Conservation (phyloP, 2,113 vertebrate genomes). For the Petrocephalus microphthalmus region DNA sequence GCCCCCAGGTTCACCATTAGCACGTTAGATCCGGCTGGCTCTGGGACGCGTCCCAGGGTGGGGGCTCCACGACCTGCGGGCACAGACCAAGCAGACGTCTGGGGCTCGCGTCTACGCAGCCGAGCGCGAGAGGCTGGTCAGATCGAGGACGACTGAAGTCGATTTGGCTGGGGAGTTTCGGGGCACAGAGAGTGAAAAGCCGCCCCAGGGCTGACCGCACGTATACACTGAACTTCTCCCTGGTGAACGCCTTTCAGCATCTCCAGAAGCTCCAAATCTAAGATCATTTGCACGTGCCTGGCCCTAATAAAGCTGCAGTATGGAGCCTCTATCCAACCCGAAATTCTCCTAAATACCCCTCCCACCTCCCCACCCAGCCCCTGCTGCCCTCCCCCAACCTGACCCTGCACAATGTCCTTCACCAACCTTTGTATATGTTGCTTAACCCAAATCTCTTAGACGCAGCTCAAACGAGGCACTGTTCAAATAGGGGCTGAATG, state of each 20-base stretch:
- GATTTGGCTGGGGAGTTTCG: background rate
- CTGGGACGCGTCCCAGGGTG: background rate
- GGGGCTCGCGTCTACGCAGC: background rate
- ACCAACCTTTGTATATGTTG: background rate
- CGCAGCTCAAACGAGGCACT: background rate
- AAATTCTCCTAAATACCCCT: background rate
- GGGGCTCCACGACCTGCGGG: background rate
- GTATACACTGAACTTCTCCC: background rate
- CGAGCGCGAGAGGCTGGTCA: background rate
- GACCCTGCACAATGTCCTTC: background rate
- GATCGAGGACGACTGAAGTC: background rate
- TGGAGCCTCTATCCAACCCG: background rate
- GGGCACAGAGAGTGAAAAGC: background rate
- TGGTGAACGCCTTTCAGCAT: background rate
- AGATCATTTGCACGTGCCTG: background rate
- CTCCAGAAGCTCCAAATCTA: background rate
- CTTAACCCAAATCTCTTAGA: background rate
- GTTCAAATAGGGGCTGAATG: background rate
- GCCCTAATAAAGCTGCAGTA: background rate
- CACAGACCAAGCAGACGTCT: background rate
- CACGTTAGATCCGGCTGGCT: background rate
- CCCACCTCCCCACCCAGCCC: no score
- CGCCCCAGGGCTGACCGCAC: background rate
- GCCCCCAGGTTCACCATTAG: background rate
- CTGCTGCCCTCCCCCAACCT: background rate